These are phyloP conservation scores for Dicentrarchus labrax DNA, from an alignment of 2,113 vertebrate species.

Conservation along the genomic window DNA sequence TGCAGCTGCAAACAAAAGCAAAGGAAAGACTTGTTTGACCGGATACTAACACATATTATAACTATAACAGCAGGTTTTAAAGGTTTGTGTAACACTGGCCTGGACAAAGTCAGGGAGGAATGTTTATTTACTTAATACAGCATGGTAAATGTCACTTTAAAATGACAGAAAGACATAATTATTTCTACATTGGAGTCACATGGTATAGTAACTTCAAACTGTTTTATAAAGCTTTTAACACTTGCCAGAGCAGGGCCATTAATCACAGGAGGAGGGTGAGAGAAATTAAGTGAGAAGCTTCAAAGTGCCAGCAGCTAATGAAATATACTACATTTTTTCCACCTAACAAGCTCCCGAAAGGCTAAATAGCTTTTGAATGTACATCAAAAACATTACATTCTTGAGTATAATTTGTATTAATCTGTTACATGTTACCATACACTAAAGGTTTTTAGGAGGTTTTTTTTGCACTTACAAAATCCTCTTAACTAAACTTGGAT, in stretches of 20 bases:
- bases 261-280: slow-evolving; percentile 33
- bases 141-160: slow-evolving; percentile 46
- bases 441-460: not conserved
- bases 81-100: slow-evolving; percentile 15
- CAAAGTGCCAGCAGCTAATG: slow-evolving; percentile 26
- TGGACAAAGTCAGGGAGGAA: not conserved
- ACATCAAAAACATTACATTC: not conserved
- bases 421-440: not conserved
- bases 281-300: slow-evolving; percentile 37
- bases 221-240: slow-evolving; percentile 58
- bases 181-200: slow-evolving; percentile 35
- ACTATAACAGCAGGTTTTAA: slow-evolving; percentile 4
- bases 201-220: slow-evolving; percentile 24
- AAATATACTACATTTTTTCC: slow-evolving; percentile 2
- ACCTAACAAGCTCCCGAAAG: not conserved
- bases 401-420: not conserved
- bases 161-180: slow-evolving; percentile 35
- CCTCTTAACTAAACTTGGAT: slow-evolving; percentile 11
- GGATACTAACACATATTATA: not conserved
- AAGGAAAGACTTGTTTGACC: slow-evolving; percentile 18
- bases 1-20: slow-evolving; percentile 8
- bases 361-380: slow-evolving; percentile 2
- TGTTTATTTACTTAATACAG: slow-evolving; percentile 46
- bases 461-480: slow-evolving; percentile 14
- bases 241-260: slow-evolving; percentile 42